Base-by-base conservation (phyloP, 1,140 invertebrate genomes). In the Aphaenogaster ashmeadi region DNA sequence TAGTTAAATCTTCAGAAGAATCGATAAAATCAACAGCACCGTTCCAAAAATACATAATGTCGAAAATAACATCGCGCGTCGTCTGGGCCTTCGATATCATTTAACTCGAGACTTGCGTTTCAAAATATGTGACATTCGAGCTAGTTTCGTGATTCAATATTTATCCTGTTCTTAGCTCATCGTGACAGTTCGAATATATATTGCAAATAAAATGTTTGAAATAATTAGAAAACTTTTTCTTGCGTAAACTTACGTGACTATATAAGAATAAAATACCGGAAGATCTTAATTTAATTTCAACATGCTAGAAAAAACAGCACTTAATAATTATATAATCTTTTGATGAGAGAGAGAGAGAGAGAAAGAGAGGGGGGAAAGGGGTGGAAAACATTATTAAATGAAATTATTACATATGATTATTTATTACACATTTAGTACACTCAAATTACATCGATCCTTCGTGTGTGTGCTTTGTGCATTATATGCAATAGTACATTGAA, bases 341-440 rank as follows among this genome's bases (percentile, higher is more conserved):
- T 21, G n/a, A 7, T 27, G 21, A n/a, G 9, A 62, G 2, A 47
- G 8, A 27, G 27, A n/a, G 0, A 60, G 38, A 9, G 6, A n/a
- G n/a, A n/a, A n/a, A n/a, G n/a, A n/a, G 5, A 21, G 15, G 8
- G 8, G 8, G 41, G 8, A 38, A 8, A 52, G n/a, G 18, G 3
- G 9, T 8, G 2, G 5, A 2, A 33, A 13, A 47, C 5, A 13
- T 74, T 9, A 47, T 36, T 18, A 52, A n/a, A 54, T 60, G 9
- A 60, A 3, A 38, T 44, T 50, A 50, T 44, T 74, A 60, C 38
- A 58, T 84, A 47, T 6, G 3, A 81, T 81, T 84, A 74, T 84
- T 75, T 75, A 74, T 74, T 60, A 84, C 38, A 75, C 54, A 60
- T 62, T 84, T 83, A 21, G 13, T 60, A 74, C n/a, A 60, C 2